A percentile compares a stretch with the other conserved stretches of the same genome.
Evolutionary conservation across 37 sponge, comb jelly and placozoan genomes (phyloP).

Genomic region (Eunapius fragilis): DNA sequence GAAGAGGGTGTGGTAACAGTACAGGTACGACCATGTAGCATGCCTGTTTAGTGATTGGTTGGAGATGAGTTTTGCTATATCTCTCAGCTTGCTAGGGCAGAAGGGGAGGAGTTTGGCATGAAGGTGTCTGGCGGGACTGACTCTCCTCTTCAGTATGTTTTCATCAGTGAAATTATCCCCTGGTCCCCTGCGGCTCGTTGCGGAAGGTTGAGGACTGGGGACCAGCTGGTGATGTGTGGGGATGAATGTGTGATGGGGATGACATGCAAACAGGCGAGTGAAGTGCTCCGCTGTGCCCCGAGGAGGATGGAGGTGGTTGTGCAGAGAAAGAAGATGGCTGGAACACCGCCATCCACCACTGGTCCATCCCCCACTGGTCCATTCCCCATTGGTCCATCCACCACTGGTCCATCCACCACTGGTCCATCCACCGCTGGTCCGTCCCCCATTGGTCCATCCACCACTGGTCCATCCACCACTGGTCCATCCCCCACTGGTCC

Average conservation of each 20-base stretch:
- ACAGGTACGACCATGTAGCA: not conserved
- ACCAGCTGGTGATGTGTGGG: slow-evolving; percentile 78
- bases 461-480: too few relatives aligned
- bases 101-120: slow-evolving; percentile 48
- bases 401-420: too few relatives aligned
- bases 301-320: slow-evolving; percentile 47
- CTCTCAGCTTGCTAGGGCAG: slow-evolving; percentile 10
- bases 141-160: slow-evolving; percentile 57
- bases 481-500: too few relatives aligned
- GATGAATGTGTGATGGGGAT: slow-evolving; percentile 67
- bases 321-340: slow-evolving; percentile 42
- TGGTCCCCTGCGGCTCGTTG: slow-evolving; percentile 48
- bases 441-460: too few relatives aligned
- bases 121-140: slow-evolving; percentile 69
- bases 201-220: slow-evolving; percentile 39
- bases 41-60: too few relatives aligned
- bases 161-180: slow-evolving; percentile 42
- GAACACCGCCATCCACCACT: too few relatives aligned
- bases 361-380: too few relatives aligned
- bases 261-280: slow-evolving; percentile 42
- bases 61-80: not conserved
- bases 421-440: too few relatives aligned
- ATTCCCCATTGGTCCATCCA: too few relatives aligned
- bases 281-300: slow-evolving; percentile 38
- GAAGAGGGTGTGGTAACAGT: not conserved